A percentile compares a stretch with the other conserved stretches of the same genome.
phyloP scores from a whole-genome alignment of 2,113 vertebrate genomes.

The Equus przewalskii region DNA sequence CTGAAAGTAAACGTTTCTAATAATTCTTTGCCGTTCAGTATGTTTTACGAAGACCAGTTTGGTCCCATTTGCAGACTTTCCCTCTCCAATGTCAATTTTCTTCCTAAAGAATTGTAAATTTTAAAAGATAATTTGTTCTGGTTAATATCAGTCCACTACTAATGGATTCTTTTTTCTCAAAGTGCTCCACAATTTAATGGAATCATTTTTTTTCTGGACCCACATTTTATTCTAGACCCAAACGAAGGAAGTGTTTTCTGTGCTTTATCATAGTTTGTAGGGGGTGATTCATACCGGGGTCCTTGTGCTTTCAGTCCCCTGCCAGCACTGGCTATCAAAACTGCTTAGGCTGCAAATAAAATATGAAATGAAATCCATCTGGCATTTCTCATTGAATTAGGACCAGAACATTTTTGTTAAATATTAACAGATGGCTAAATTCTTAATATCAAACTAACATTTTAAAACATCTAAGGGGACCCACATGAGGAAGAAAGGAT shows the following conservation, averaged over 20 bases:
- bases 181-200: neutral
- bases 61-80: neutral
- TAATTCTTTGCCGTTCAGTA: neutral
- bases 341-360: constrained; percentile 84
- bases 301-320: constrained; percentile 59
- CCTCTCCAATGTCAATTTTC: neutral
- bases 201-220: neutral
- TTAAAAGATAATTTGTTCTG: constrained; percentile 50
- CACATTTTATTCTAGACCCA: constrained; percentile 30
- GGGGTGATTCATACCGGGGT: constrained; percentile 65
- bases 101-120: constrained; percentile 45
- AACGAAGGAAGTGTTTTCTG: neutral
- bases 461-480: constrained; percentile 80
- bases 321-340: constrained; percentile 82
- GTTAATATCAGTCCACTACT: constrained; percentile 17
- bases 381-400: constrained; percentile 84
- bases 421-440: constrained; percentile 83
- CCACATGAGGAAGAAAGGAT: constrained; percentile 72
- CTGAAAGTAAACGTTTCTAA: constrained; percentile 11
- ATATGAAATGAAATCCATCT: constrained; percentile 84
- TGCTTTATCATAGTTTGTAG: constrained; percentile 1
- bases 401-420: constrained; percentile 85
- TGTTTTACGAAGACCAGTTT: constrained; percentile 2
- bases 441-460: constrained; percentile 82
- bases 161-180: neutral